These are phyloP conservation scores for Saccopteryx leptura DNA, from an alignment of 2,113 vertebrate species.

Conservation along the genomic window DNA sequence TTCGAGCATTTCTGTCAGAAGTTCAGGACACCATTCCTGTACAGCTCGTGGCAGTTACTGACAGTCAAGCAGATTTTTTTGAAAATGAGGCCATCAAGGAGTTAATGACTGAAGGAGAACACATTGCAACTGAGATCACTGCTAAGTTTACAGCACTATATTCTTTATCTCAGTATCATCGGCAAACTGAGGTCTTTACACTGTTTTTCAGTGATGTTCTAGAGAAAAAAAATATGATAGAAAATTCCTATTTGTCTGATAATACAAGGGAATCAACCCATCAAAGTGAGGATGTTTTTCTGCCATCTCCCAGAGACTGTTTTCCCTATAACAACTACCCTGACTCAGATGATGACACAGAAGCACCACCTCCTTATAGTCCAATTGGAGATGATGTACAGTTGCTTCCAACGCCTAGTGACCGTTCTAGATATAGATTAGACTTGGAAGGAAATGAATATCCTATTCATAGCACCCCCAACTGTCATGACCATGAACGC, in stretches of 20 bases:
- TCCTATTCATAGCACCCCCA: conserved; percentile 96
- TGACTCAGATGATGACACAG: conserved; percentile 98
- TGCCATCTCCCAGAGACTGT: conserved; percentile 95
- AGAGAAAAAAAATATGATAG: conserved; percentile 97
- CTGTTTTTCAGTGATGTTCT: conserved; percentile 98
- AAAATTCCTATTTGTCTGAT: conserved; percentile 96
- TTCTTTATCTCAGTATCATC: conserved; percentile 98
- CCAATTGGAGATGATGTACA: conserved; percentile 98
- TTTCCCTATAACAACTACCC: conserved; percentile 95
- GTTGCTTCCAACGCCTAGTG: conserved; percentile 96
- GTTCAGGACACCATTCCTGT: conserved; percentile 99
- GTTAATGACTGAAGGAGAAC: conserved; percentile 99
- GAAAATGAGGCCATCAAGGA: conserved; percentile 99
- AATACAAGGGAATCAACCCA: conserved; percentile 93
- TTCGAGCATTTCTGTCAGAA: conserved; percentile 97
- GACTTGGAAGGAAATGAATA: conserved; percentile 99
- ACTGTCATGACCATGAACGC: conserved; percentile 96
- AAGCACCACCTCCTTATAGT: conserved; percentile 98
- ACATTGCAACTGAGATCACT: conserved; percentile 98
- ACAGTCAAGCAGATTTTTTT: conserved; percentile 99
- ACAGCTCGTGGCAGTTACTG: conserved; percentile 98
- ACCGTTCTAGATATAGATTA: conserved; percentile 95
- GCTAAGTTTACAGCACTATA: conserved; percentile 99
- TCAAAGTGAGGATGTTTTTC: conserved; percentile 94
- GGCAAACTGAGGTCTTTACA: conserved; percentile 98